Evolutionary conservation across 2,888 invertebrate species (phyloP), one percentile per base, ranked within the genome.

Genomic region (Meloe dianella): DNA sequence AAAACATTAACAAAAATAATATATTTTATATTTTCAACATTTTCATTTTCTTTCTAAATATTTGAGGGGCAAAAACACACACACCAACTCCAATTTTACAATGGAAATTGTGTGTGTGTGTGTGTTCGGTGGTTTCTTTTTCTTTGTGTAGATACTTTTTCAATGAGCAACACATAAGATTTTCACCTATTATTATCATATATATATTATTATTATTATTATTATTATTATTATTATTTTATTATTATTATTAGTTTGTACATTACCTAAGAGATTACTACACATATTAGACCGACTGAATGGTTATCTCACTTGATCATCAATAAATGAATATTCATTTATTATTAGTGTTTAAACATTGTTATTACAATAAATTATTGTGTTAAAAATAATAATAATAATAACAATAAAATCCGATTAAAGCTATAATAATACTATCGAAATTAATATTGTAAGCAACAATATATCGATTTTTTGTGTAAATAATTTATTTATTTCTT

Each of bases 231-330:
- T 41, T 54, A 54, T 27, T 4, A 54, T 12, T n/a, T n/a, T 22
- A 51, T 12, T 51, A 12, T 38, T 57, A 22, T 38, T 57, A 63
- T 63, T 59, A 54, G 60, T 68, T 66, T 68, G 68, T 68, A 68
- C 68, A 64, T 64, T 41, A 61, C 41, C 68, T 68, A 68, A 65
- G 65, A 65, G 62, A 68, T 65, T 68, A 65, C 59, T 66, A 66
- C 47, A 71, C 69, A 73, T 67, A 72, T 74, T 74, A 74, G 74
- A 74, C 74, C 74, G 74, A 63, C 71, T 54, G 47, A 60, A 60
- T 63, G n/a, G 51, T 58, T 32, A 69, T 66, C 73, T 74, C 74
- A 74, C 72, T 74, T 72, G 61, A 27, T 67, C 57, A 62, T 73
- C 67, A 71, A 64, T 68, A 69, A 71, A 73, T 71, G 70, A n/a